These are phyloP conservation scores for Harmothoe impar DNA, from an alignment of 2,888 invertebrate genomes.

Conservation along the genomic window DNA sequence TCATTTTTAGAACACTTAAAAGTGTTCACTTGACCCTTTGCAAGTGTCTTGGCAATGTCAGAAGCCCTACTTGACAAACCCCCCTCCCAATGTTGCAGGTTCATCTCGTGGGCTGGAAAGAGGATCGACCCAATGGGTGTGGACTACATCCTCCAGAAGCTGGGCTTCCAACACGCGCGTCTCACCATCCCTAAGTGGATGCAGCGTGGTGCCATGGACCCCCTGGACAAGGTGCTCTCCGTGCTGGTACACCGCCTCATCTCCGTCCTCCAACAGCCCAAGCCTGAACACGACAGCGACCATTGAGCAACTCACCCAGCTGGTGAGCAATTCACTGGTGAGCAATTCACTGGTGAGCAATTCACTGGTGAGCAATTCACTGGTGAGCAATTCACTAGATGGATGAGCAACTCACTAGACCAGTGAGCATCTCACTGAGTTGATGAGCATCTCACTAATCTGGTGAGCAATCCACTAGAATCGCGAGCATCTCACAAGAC, in stretches of 20 bases:
- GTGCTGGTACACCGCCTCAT: slow-evolving; percentile 80
- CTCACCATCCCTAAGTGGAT: slow-evolving; percentile 99
- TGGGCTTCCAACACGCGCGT: slow-evolving; percentile 98
- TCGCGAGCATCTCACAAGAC: too few relatives aligned
- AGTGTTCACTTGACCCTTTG: too few relatives aligned
- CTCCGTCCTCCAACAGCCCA: slow-evolving; percentile 62
- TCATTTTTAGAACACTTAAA: too few relatives aligned
- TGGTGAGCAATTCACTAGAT: too few relatives aligned
- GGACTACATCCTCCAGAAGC: slow-evolving; percentile 98
- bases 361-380: too few relatives aligned
- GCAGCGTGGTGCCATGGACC: slow-evolving; percentile 99
- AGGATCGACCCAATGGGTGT: slow-evolving; percentile 99
- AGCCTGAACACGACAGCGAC: neutral
- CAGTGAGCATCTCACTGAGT: too few relatives aligned
- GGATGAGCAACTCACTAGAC: too few relatives aligned
- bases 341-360: neutral
- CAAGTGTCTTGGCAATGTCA: too few relatives aligned
- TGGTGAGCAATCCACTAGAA: too few relatives aligned
- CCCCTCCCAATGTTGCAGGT: slow-evolving; percentile 72
- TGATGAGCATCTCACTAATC: too few relatives aligned
- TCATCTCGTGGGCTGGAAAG: slow-evolving; percentile 92
- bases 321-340: neutral
- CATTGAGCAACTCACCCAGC: neutral
- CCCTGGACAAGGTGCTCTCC: slow-evolving; percentile 91
- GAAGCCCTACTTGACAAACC: too few relatives aligned